Evolutionary conservation across 2,888 invertebrate species (phyloP).

Genomic region (Alitta virens): DNA sequence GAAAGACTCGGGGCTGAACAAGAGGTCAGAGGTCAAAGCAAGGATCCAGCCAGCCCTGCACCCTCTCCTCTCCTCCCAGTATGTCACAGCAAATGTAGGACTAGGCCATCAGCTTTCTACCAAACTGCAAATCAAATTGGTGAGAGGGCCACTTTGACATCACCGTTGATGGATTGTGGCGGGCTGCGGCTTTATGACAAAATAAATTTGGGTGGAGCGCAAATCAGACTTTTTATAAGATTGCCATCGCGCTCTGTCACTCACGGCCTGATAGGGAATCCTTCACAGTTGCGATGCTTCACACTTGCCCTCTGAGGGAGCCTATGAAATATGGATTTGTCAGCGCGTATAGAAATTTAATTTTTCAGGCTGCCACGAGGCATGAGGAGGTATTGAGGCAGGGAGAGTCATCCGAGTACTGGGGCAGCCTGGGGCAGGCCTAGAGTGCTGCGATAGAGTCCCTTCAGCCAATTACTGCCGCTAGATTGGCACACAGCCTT

Average conservation of each 20-base stretch:
- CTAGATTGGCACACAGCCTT: too few species aligned
- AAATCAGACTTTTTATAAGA: conserved; percentile 1
- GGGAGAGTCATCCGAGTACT: too few species aligned
- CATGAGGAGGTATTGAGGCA: background rate
- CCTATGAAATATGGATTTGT: conserved; percentile 1
- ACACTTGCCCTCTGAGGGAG: background rate
- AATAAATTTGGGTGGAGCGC: background rate
- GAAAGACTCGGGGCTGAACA: background rate
- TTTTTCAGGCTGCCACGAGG: background rate
- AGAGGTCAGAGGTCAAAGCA: background rate
- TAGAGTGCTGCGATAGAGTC: too few species aligned
- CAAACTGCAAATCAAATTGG: background rate
- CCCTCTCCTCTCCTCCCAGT: too few species aligned
- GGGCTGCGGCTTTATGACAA: background rate
- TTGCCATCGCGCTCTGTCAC: background rate
- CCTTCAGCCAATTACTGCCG: too few species aligned
- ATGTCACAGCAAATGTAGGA: too few species aligned
- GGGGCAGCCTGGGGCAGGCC: too few species aligned
- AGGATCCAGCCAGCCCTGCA: too few species aligned
- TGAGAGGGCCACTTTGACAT: background rate
- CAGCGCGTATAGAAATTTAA: conserved; percentile 2
- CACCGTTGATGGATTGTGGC: background rate
- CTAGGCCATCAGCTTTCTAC: too few species aligned
- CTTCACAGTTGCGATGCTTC: background rate
- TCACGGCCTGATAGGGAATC: background rate